Evolutionary conservation across 2,888 invertebrate species (phyloP), one percentile per base, ranked within the genome.

Genomic region (Arctia plantaginis): DNA sequence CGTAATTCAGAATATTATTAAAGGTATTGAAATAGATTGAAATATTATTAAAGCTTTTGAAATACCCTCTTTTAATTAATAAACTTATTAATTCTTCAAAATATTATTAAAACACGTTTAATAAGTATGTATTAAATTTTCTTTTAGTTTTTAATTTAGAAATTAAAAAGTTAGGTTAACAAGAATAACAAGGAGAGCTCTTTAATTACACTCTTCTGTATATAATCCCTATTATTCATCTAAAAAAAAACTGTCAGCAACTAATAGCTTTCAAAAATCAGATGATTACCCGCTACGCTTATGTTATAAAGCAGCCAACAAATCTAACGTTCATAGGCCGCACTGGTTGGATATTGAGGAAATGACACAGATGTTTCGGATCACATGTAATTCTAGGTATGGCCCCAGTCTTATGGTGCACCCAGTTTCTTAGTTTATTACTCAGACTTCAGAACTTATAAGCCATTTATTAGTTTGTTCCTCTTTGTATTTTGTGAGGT

Each of bases 341-440:
- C 89, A 87, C 89, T 90, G 91, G 90, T 92, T 92, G 90, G 91
- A 91, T 94, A 94, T 94, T 94, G 94, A 95, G 94, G 94, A 95
- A 95, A 94, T 94, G 94, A 93, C 93, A 93, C 92, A 94, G 92
- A 93, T 93, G 94, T 92, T 93, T 93, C 88, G 90, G 90, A 92
- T 92, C 92, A 92, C 91, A 92, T 93, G 87, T 90, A 91, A 90
- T 90, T 91, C 89, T 89, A 90, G 86, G 88, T 87, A 89, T 80
- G 84, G 80, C 77, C 76, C 76, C 73, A 73, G 76, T 80, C 84
- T 82, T 81, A 82, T 71, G 76, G 74, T 82, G 75, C 78, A 79
- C 77, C 77, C 79, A 74, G 62, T 78, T 35, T 62, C 68, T 69
- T 72, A 71, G 73, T 75, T 70, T 79, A 74, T 78, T 78, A 75